Evolutionary conservation across 2,888 invertebrate genomes (phyloP), one percentile per base, ranked within the genome.

Genomic region (Platycnemis pennipes): DNA sequence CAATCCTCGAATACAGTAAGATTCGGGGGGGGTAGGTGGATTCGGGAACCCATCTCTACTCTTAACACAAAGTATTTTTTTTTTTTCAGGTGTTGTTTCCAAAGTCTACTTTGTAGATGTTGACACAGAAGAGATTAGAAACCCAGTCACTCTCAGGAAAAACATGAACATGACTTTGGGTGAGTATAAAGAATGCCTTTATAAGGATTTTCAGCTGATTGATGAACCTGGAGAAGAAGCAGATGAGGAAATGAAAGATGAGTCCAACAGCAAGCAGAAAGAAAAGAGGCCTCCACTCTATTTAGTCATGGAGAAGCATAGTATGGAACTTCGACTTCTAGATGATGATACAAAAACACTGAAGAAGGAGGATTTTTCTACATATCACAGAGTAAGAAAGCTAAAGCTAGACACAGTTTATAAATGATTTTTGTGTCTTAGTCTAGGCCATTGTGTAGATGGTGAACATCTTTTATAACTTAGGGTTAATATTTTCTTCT

Each of bases 51-150:
- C n/a, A n/a, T n/a, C n/a, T n/a, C 19, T 3, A 31, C 37, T 85
- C 37, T 85, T 37, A 19, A 86, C 4, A 88, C 31, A 1, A 89
- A 31, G 0, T 26, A 22, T 77, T 31, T 19, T 88, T 31, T 94
- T 19, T 31, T 77, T 95, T 95, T 44, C 95, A 97, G 97, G 96
- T 95, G 96, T 97, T 63, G 96, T 96, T 94, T 97, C 97, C 95
- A 98, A 97, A 96, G 97, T 98, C 5, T 98, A 97, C 96, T 96
- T 97, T 94, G 97, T 98, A 87, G 97, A 98, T 96, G 95, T 98
- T 94, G 96, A 97, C 91, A 97, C 96, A 46, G 97, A 97, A 96
- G 97, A 97, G 94, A 96, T 97, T 94, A 96, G 97, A 95, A 97
- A 97, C 53, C 98, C 98, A 46, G 96, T 97, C 95, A 96, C 96